Evolutionary conservation across 1,140 invertebrate genomes (phyloP).

Genomic region (Dendroctonus ponderosae): DNA sequence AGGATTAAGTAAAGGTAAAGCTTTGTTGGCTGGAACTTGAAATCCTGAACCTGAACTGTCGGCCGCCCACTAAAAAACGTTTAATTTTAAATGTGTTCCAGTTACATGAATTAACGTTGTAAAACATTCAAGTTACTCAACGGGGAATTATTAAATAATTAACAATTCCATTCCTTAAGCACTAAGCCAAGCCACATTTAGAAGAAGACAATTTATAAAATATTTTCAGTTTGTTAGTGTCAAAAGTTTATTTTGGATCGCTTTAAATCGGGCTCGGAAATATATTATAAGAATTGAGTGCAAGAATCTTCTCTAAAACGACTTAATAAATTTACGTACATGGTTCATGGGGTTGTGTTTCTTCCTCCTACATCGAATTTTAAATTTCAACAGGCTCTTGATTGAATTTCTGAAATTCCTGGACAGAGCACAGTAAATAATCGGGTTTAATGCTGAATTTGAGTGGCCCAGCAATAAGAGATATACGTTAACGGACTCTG

Average conservation of each 20-base stretch:
- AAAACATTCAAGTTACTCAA: too few species aligned
- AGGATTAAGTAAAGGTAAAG: slow-evolving; percentile 35
- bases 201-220: too few species aligned
- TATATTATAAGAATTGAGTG: too few species aligned
- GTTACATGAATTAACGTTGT: neutral
- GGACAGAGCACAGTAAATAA: slow-evolving; percentile 87
- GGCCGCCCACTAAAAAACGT: slow-evolving; percentile 40
- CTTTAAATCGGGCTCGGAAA: too few species aligned
- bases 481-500: slow-evolving; percentile 52
- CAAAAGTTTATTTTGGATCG: too few species aligned
- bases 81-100: neutral
- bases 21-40: slow-evolving; percentile 38
- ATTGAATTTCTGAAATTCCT: slow-evolving; percentile 77
- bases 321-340: slow-evolving; percentile 9
- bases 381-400: slow-evolving; percentile 56
- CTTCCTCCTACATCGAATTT: slow-evolving; percentile 36
- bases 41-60: slow-evolving; percentile 43
- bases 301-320: too few species aligned
- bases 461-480: slow-evolving; percentile 64
- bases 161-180: too few species aligned
- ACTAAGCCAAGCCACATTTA: too few species aligned
- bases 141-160: too few species aligned
- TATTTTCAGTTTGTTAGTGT: too few species aligned
- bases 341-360: slow-evolving; percentile 11
- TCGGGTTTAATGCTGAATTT: slow-evolving; percentile 84